Base-by-base conservation (phyloP, 1,140 invertebrate genomes). In the Drosophila prosaltans region DNA sequence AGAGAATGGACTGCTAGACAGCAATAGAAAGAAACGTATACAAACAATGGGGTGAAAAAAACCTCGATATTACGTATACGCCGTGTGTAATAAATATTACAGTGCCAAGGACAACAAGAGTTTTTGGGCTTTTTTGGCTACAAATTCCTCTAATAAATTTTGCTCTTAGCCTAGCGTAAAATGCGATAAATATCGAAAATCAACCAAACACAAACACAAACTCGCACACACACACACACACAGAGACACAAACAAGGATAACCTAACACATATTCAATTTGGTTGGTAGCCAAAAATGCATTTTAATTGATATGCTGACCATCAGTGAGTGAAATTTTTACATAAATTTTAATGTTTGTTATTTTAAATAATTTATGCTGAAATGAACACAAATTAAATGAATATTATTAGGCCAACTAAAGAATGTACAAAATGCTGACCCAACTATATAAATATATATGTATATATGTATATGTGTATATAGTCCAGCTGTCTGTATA, bases 371-470 rank as follows among this genome's bases (percentile, higher is more conserved):
- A 72, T 89, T 77, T 88, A 83, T 89, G 83, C 83, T 39, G 61
- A 80, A 83, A 86, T 89, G 80, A 86, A 86, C 83, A 86, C 67
- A 74, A 89, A 80, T 89, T 89, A 89, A 80, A 72, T 89, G 71
- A 74, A 65, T 69, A 84, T 78, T 76, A 69, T 76, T 71, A 65
- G 45, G 45, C 45, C 21, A 51, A 2, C 45, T 73, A 59, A 68
- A 63, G 30, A 61, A 67, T 75, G 45, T 63, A 59, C 61, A 51
- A 39, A 60, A 63, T 64, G 58, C 59, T 62, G 32, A 65, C 59
- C 59, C 58, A 39, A 74, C 69, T 80, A 61, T 36, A 65, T 43
- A 36, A 6, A 36, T 36, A 36, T 30, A 36, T 36, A 36, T 36
- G 2, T 16, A 36, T 48, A 16, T 24, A 48, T 48, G 8, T 1